Base-by-base conservation (phyloP, 2,797 vertebrate genomes). In the Dendrocincla tyrannina region DNA sequence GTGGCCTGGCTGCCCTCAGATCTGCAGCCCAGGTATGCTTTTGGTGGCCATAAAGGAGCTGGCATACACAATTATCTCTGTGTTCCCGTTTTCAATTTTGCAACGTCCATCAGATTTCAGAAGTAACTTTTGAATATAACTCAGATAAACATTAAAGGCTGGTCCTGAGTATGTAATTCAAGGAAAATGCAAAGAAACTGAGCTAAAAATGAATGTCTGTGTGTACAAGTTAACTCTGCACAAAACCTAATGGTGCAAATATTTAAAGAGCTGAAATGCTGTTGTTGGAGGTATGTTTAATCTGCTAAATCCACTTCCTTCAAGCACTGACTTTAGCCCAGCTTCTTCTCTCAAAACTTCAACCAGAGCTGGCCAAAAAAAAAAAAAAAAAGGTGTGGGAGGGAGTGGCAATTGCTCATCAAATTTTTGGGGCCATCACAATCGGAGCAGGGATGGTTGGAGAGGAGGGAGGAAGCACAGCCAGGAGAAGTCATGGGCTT, bases 61-160 rank as follows among this genome's bases (percentile, higher is more conserved):
- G 35, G 9, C 32, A 1, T 1, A 3, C 3, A 9, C 8, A 49
- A 7, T 52, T 69, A 17, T 24, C 17, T 62, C 33, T 11, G 0
- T 24, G 47, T 42, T 86, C 30, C 35, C n/a, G 14, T 30, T 58
- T 23, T 17, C 47, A 50, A 7, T 42, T 80, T 50, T 74, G 25
- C 42, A 30, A 5, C 11, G n/a, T 28, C 35, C 0, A 0, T 67
- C 30, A 25, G 60, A 59, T 84, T 70, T 86, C 5, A 9, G 73
- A 58, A 44, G 15, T 32, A 41, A 16, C 12, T 66, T 93, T 30
- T 44, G 24, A 42, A 10, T 33, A 15, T 37, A 39, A 49, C 37
- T 32, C 22, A 10, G 15, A 17, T 47, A 74, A 82, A 47, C 1
- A 0, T 39, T 32, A 55, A 49, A 68, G 42, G 24, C 60, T 62